Evolutionary conservation across 2,797 vertebrate genomes (phyloP), one percentile per base, ranked within the genome.

Genomic region (Novumbra hubbsi): DNA sequence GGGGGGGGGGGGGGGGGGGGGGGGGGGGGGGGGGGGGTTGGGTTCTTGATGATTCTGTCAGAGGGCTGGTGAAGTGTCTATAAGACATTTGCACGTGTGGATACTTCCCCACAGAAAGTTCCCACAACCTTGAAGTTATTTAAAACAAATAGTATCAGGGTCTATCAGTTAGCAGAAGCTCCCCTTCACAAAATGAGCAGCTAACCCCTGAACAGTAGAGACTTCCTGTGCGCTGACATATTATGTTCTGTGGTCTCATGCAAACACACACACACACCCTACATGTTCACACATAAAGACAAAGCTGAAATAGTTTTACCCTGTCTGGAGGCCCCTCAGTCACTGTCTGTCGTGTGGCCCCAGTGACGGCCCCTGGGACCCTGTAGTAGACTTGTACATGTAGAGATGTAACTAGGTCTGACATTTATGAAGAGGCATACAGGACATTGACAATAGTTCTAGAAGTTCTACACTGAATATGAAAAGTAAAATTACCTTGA

Each of bases 251-350:
- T 15, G 32, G 16, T 24, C 14, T 19, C 67, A 68, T 21, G 7
- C n/a, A 45, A 0, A 49, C 67, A 69, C 45, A 69, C 67, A 49
- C 41, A 66, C 32, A 66, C 16, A 38, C 32, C 38, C 64, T 32
- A 41, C 32, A 19, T 65, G 50, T 27, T 45, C 66, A 41, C 74
- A 72, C 28, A 67, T 32, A 38, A 62, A 76, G 17, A 32, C 41
- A 73, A 48, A 28, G 45, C 27, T 48, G 66, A 62, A 67, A 78
- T 83, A 74, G 73, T n/a, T 8, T 83, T 78, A 63, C 65, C 14
- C 55, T 71, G 49, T 65, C 64, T 19, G 1, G n/a, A 68, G 75
- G 38, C 68, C 66, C 38, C 63, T 55, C 48, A 65, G 65, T 79
- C 70, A 77, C 73, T 76, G 52, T 67, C 68, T 8, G 71, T 38